Percentiles rank a stretch among this genome's conserved stretches.
Evolutionary conservation across 2,797 vertebrate species (phyloP).

Genomic region (Agapornis canus): DNA sequence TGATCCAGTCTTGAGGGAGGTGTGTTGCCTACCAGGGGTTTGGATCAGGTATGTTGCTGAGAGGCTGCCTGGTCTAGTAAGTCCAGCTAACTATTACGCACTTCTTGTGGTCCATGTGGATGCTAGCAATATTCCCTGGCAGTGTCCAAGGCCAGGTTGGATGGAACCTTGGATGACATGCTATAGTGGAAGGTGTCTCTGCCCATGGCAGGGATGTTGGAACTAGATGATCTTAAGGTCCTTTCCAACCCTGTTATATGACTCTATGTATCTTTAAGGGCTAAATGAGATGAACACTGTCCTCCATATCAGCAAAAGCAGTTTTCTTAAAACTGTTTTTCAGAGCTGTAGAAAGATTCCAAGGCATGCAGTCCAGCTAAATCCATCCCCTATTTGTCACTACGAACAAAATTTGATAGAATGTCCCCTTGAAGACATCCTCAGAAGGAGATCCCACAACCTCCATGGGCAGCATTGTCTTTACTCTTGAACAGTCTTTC

Average conservation of each 20-base stretch:
- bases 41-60: background rate
- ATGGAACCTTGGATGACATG: background rate
- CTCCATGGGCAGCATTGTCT: background rate
- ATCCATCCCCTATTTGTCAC: background rate
- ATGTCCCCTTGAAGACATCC: background rate
- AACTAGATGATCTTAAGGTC: background rate
- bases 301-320: background rate
- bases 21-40: background rate
- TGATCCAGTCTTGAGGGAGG: background rate
- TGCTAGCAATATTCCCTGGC: background rate
- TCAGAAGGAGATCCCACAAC: background rate
- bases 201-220: background rate
- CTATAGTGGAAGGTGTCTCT: background rate
- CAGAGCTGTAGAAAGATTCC: background rate
- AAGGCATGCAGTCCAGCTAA: background rate
- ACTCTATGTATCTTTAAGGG: background rate
- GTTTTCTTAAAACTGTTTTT: background rate
- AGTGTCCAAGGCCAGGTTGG: background rate
- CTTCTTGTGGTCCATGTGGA: background rate
- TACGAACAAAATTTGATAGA: background rate
- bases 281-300: background rate
- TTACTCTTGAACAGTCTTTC: background rate
- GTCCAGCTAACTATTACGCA: background rate
- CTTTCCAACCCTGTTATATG: background rate
- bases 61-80: background rate